A percentile compares a stretch with the other conserved stretches of the same genome.
Conservation (phyloP, 2,113 vertebrate species). For the Ictalurus furcatus region DNA sequence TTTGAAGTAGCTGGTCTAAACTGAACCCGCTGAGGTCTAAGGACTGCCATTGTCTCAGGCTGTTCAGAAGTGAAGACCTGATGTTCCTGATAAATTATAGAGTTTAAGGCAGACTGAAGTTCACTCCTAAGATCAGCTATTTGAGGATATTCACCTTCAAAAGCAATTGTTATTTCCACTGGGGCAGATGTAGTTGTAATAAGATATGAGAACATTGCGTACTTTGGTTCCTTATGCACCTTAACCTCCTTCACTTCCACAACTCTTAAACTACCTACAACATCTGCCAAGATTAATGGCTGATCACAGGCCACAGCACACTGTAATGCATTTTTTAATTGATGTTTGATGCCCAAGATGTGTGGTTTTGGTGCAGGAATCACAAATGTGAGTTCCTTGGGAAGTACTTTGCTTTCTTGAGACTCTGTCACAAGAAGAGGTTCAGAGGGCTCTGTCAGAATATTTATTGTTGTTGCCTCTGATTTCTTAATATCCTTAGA, state of each 20-base stretch:
- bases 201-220: slow-evolving; percentile 72
- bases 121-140: slow-evolving; percentile 75
- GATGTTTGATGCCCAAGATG: slow-evolving; percentile 69
- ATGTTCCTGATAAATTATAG: slow-evolving; percentile 80
- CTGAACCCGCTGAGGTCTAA: slow-evolving; percentile 53
- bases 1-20: slow-evolving; percentile 50
- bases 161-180: slow-evolving; percentile 76
- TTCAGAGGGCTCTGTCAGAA: slow-evolving; percentile 64
- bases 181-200: slow-evolving; percentile 72
- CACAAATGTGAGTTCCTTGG: slow-evolving; percentile 74
- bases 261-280: slow-evolving; percentile 69
- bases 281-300: slow-evolving; percentile 74
- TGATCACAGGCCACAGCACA: slow-evolving; percentile 77
- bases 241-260: slow-evolving; percentile 73
- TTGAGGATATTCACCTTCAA: slow-evolving; percentile 79
- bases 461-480: slow-evolving; percentile 45
- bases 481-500: slow-evolving; percentile 54
- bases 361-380: slow-evolving; percentile 66
- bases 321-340: slow-evolving; percentile 76
- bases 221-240: slow-evolving; percentile 70
- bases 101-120: slow-evolving; percentile 76
- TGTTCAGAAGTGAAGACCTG: slow-evolving; percentile 73
- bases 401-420: slow-evolving; percentile 63
- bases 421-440: slow-evolving; percentile 65
- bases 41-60: slow-evolving; percentile 50